Evolutionary conservation across 1,140 invertebrate species (phyloP), one percentile per base, ranked within the genome.

Genomic region (Lanistes nyassanus): DNA sequence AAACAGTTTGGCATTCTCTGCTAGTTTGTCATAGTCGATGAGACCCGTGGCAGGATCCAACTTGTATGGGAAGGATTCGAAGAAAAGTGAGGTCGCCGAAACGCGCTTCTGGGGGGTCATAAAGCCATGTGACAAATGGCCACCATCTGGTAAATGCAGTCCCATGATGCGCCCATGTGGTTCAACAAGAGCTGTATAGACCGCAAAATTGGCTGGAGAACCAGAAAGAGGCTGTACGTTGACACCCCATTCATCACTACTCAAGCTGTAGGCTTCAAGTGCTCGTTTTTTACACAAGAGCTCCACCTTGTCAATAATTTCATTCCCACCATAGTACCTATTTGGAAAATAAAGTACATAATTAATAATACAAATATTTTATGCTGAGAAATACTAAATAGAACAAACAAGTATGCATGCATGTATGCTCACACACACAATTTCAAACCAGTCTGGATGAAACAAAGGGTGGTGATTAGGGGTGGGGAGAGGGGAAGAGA

Each of bases 171-270:
- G 91, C 96, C 96, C 97, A 91, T 99, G 97, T 3, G 97, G 97
- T 80, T 96, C 90, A 19, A 91, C 87, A 23, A 92, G 62, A 31
- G 87, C 91, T 36, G 92, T 93, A 83, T 93, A 94, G 19, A 92
- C 92, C n/a, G 97, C 97, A 90, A 99, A 95, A 90, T 99, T 99
- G 5, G 97, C 98, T 26, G 98, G 97, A 37, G 96, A 98, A 5
- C 98, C 98, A 42, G 97, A 98, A 84, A 98, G 96, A 2, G 97
- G 95, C 87, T 99, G 98, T 6, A 99, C 98, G 92, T 99, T 99
- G 3, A 98, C 96, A 60, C 97, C 97, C 98, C 98, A 99, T 89
- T 96, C 89, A 64, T 94, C 93, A 7, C 94, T 90, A 85, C 93
- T 92, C n/a, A 99, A 90, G 82, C 92, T 92, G 88, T 93, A 99